Percentiles rank a stretch among this genome's conserved stretches.
These are phyloP conservation scores for Metopia argyrocephala DNA, from an alignment of 2,888 invertebrate species.

Conservation along the genomic window DNA sequence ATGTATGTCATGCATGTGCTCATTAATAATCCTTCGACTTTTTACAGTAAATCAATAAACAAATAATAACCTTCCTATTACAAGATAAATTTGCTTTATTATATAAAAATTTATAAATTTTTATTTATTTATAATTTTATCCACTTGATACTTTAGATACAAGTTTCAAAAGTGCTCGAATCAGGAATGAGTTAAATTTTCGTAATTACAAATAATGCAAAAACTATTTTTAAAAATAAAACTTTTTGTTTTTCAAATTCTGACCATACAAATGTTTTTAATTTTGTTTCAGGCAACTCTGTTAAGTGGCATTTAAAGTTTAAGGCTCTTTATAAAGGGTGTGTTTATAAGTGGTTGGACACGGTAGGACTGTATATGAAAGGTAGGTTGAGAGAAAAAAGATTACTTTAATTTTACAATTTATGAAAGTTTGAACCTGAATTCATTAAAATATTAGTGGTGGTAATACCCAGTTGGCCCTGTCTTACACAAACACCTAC, in stretches of 20 bases:
- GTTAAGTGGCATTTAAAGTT: slow-evolving; percentile 15
- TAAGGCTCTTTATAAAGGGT: background rate
- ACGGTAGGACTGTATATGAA: slow-evolving; percentile 30
- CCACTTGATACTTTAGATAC: too few species aligned
- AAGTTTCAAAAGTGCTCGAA: too few species aligned
- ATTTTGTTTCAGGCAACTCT: slow-evolving; percentile 17
- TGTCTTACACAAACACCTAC: too few species aligned
- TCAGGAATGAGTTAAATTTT: slow-evolving; percentile 10
- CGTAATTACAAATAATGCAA: background rate
- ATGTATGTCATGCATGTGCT: too few species aligned
- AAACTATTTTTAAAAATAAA: background rate
- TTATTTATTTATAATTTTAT: too few species aligned
- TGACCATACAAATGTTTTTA: slow-evolving; percentile 16
- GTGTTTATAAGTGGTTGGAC: slow-evolving; percentile 21
- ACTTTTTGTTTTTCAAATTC: slow-evolving; percentile 17
- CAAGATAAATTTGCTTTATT: too few species aligned
- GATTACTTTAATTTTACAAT: slow-evolving; percentile 47
- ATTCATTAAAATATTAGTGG: too few species aligned
- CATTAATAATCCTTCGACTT: too few species aligned
- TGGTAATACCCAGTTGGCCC: too few species aligned
- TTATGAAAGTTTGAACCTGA: slow-evolving; percentile 46
- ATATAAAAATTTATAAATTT: too few species aligned
- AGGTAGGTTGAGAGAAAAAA: slow-evolving; percentile 14
- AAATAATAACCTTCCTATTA: too few species aligned
- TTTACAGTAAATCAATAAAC: too few species aligned